Evolutionary conservation across 1,140 invertebrate genomes (phyloP), one percentile per base, ranked within the genome.

Genomic region (Bombus confusus): DNA sequence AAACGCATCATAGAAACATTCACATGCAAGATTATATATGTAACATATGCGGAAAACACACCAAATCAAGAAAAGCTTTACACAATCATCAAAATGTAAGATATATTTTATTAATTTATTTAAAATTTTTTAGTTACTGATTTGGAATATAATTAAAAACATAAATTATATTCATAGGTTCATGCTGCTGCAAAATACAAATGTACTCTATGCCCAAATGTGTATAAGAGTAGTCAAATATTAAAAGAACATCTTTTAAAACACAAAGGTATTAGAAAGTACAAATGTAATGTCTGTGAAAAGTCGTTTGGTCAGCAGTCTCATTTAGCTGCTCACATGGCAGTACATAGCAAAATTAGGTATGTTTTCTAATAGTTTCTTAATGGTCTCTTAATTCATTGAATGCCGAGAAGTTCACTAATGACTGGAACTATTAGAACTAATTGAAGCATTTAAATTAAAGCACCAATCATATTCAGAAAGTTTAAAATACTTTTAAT

Each of bases 181-280:
- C 93, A 94, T 68, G 90, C 86, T 28, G 88, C 85, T n/a, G 92
- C 91, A 9, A 92, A 92, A 64, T 93, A 89, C 39, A 90, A 92
- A 75, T 94, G 93, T 69, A 79, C 83, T 25, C 31, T 91, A 22
- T 94, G 93, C n/a, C 82, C 89, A 5, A 93, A 93, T 74, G 83
- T 91, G 9, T 94, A 94, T 59, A 93, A 93, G 31, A 93, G 90
- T 59, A 92, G 87, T 5, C 92, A 93, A 62, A 93, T 93, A 31
- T 59, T 94, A 5, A 93, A 93, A 75, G 93, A 94, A 59, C 93
- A 94, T 81, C 71, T 94, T 41, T 71, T 94, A 6, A 94, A 94
- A 52, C 93, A 94, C 52, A 81, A 93, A 43, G 93, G 93, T 31
- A 93, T 94, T 12, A 88, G 93, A 81, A 93, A 93, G 64, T 93